Evolutionary conservation across 2,113 vertebrate genomes (phyloP).

Genomic region (Pituophis catenifer): DNA sequence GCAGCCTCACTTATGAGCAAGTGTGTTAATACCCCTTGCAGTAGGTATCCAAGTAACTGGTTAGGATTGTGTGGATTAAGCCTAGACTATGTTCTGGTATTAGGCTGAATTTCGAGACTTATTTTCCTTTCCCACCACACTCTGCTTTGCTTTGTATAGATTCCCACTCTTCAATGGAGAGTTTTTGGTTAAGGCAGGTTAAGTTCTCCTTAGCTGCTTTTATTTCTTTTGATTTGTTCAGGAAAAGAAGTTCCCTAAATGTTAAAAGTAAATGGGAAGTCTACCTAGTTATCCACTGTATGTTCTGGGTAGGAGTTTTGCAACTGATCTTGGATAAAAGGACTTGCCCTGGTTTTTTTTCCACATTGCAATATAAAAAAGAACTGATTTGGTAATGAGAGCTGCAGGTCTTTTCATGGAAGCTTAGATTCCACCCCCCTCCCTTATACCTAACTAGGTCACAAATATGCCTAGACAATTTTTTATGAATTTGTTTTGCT

Average conservation of each 20-base stretch:
- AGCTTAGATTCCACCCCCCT: neutral
- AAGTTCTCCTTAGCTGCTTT: neutral
- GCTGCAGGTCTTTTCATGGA: neutral
- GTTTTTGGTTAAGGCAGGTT: neutral
- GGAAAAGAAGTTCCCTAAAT: neutral
- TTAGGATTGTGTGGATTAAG: neutral
- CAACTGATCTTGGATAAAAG: neutral
- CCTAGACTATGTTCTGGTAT: neutral
- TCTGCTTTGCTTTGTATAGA: neutral
- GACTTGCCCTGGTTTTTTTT: neutral
- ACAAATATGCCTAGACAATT: neutral
- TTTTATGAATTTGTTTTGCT: neutral
- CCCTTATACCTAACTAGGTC: neutral
- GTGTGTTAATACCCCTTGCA: neutral
- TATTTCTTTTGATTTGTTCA: neutral
- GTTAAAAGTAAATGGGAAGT: neutral
- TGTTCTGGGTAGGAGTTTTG: neutral
- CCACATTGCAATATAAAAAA: neutral
- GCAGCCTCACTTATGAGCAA: neutral
- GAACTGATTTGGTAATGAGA: neutral
- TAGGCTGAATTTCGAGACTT: neutral
- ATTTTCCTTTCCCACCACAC: neutral
- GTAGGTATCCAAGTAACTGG: neutral
- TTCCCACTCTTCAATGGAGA: neutral
- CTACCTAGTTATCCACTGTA: neutral